Percentiles rank a stretch among this genome's conserved stretches.
These are phyloP conservation scores for Nesoenas mayeri DNA, from an alignment of 2,113 vertebrate species.

Conservation along the genomic window DNA sequence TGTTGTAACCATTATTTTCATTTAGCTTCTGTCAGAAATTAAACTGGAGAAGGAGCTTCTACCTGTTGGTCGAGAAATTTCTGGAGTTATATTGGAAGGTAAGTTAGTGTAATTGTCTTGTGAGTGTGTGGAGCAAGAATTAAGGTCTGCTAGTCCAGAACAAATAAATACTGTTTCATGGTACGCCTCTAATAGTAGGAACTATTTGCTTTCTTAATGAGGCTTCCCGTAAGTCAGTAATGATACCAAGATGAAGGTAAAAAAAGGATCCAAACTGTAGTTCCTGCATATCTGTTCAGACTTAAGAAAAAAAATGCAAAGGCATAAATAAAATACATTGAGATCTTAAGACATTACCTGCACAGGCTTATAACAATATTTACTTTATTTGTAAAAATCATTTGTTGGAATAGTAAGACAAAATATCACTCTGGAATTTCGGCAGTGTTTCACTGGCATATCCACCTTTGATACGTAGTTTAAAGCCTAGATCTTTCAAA, in stretches of 20 bases:
- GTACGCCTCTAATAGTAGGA: not conserved
- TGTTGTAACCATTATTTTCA: not conserved
- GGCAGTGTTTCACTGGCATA: not conserved
- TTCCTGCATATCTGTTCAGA: not conserved
- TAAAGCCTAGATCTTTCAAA: not conserved
- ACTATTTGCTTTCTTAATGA: not conserved
- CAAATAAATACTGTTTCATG: not conserved
- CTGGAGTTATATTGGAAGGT: slow-evolving; percentile 91
- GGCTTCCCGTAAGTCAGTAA: not conserved
- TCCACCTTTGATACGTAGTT: not conserved
- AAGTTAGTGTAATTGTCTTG: not conserved
- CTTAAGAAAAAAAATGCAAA: not conserved
- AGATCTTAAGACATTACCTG: not conserved
- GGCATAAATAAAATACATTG: not conserved
- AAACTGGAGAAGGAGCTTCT: slow-evolving; percentile 81
- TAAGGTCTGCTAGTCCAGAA: not conserved
- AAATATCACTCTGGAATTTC: not conserved
- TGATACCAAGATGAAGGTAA: not conserved
- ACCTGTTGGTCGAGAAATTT: slow-evolving; percentile 91
- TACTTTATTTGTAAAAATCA: not conserved
- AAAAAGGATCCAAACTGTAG: not conserved
- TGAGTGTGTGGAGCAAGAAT: not conserved
- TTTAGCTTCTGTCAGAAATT: slow-evolving; percentile 85
- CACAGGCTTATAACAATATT: not conserved
- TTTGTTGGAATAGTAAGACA: not conserved